These are phyloP conservation scores for Benitochromis conjunctus DNA, from an alignment of 2,113 vertebrate genomes.

Conservation along the genomic window DNA sequence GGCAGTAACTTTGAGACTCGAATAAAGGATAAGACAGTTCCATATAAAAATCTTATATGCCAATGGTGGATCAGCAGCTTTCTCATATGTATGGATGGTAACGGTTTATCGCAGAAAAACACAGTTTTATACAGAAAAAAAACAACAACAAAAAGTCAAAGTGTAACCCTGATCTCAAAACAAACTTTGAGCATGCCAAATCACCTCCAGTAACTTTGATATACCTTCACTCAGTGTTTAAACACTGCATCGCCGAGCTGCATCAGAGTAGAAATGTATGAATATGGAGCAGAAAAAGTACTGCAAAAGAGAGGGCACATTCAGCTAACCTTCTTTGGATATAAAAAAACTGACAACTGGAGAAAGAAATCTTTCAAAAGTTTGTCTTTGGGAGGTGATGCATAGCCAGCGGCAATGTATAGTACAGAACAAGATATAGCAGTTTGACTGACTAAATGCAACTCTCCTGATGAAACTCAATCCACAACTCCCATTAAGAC, in stretches of 20 bases:
- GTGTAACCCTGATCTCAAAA: not conserved
- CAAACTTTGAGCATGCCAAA: not conserved
- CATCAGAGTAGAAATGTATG: not conserved
- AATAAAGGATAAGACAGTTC: not conserved
- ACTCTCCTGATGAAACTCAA: slow-evolving; percentile 13
- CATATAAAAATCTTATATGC: not conserved
- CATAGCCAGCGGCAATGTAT: not conserved
- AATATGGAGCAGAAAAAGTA: not conserved
- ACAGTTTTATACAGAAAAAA: not conserved
- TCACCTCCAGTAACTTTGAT: not conserved
- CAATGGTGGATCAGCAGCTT: not conserved
- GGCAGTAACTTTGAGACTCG: not conserved
- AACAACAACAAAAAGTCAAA: not conserved
- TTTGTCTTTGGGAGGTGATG: slow-evolving; percentile 9
- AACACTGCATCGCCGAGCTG: not conserved
- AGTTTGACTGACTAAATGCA: slow-evolving; percentile 15
- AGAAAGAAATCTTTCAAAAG: not conserved
- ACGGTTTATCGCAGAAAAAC: not conserved
- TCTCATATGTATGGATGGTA: not conserved
- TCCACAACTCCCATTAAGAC: slow-evolving; percentile 18
- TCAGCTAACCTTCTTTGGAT: not conserved
- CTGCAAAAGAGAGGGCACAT: not conserved
- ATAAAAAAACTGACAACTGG: not conserved
- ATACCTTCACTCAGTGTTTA: not conserved
- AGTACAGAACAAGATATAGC: not conserved